Percentiles rank a stretch among this genome's conserved stretches.
Evolutionary conservation across 2,888 invertebrate species (phyloP).

Genomic region (Syrphus vitripennis): DNA sequence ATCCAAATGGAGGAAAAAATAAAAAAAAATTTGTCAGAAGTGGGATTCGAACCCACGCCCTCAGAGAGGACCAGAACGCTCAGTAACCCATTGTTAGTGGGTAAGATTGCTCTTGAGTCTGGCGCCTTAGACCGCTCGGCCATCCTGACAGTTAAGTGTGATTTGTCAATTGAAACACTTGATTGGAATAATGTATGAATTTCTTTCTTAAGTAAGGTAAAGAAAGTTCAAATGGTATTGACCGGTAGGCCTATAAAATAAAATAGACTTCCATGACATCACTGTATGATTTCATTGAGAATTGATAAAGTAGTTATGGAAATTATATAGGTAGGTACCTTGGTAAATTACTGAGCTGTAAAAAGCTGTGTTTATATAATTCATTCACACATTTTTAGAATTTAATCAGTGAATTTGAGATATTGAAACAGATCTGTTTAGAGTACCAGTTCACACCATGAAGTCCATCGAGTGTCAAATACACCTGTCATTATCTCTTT

Average conservation of each 20-base stretch:
- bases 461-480: background rate
- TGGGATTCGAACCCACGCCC: slow-evolving; percentile 69
- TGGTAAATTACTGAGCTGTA: no score
- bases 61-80: slow-evolving; percentile 69
- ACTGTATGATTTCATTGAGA: no score
- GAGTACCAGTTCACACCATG: no score
- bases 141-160: slow-evolving; percentile 72
- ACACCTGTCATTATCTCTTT: background rate
- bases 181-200: background rate
- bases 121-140: slow-evolving; percentile 76
- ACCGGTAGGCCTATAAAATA: no score
- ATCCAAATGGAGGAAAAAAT: background rate
- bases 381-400: no score
- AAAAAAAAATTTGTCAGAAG: slow-evolving; percentile 53
- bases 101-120: slow-evolving; percentile 75
- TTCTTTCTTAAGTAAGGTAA: background rate
- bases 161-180: background rate
- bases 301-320: no score
- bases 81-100: slow-evolving; percentile 37
- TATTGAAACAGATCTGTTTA: background rate
- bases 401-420: no score
- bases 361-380: no score
- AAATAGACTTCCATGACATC: no score
- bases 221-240: no score
- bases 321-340: no score